phyloP scores from a whole-genome alignment of 2,888 invertebrate genomes.

The Escarpia spicata region DNA sequence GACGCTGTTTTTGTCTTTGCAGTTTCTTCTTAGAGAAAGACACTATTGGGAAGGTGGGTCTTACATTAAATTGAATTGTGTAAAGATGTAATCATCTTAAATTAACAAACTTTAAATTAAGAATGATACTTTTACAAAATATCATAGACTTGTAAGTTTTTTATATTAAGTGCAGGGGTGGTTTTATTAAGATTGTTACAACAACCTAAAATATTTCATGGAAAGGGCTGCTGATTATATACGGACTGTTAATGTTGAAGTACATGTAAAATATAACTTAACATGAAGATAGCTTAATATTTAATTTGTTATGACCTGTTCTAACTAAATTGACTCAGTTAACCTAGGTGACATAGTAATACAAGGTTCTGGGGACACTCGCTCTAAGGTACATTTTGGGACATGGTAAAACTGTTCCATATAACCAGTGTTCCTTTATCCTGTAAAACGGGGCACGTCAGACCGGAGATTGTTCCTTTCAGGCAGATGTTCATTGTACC shows the following conservation, averaged over 20 bases:
- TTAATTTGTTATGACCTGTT: background rate
- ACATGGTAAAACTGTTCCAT: too few species aligned
- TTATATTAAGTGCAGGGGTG: too few species aligned
- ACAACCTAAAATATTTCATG: too few species aligned
- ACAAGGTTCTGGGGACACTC: too few species aligned
- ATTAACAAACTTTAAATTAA: background rate
- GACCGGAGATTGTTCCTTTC: too few species aligned
- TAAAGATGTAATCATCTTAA: background rate
- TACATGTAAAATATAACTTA: background rate
- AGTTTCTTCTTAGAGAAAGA: slow-evolving; percentile 90
- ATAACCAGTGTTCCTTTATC: too few species aligned
- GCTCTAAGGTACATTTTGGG: too few species aligned
- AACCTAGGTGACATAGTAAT: too few species aligned
- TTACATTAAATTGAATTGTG: background rate
- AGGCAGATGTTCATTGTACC: too few species aligned
- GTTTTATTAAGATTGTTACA: too few species aligned
- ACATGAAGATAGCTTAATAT: background rate
- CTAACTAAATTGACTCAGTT: background rate
- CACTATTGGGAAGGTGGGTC: slow-evolving; percentile 75
- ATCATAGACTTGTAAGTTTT: too few species aligned
- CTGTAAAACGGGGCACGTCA: too few species aligned
- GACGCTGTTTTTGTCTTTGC: slow-evolving; percentile 41
- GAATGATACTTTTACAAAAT: background rate
- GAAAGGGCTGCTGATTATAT: background rate
- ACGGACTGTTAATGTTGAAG: background rate